Percentiles rank a stretch among this genome's conserved stretches.
phyloP scores from a whole-genome alignment of 2,113 vertebrate species.

The Micronycteris hirsuta region DNA sequence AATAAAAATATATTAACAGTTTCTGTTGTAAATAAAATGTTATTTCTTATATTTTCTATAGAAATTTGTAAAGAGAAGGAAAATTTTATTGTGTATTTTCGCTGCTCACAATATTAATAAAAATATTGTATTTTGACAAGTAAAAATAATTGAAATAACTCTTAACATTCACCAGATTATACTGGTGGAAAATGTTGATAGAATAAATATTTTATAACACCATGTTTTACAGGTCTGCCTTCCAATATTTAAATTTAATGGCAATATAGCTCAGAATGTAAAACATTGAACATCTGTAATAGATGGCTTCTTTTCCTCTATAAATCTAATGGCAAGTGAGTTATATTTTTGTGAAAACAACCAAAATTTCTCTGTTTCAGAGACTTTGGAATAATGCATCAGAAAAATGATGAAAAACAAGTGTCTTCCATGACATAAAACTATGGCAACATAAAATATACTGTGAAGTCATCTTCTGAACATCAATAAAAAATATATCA shows the following conservation, averaged over 20 bases:
- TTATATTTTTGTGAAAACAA: background rate
- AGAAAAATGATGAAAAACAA: slow-evolving; percentile 1
- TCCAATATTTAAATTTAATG: slow-evolving; percentile 10
- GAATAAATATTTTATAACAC: background rate
- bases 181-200: background rate
- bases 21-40: background rate
- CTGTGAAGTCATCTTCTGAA: background rate
- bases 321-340: background rate
- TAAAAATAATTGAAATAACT: background rate
- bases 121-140: background rate
- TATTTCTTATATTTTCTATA: background rate
- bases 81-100: background rate
- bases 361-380: background rate
- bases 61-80: background rate
- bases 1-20: background rate
- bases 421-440: background rate
- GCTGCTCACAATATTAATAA: background rate
- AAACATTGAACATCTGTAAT: background rate
- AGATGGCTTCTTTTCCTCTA: background rate
- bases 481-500: slow-evolving; percentile 8
- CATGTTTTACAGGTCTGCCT: background rate
- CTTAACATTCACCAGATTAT: background rate
- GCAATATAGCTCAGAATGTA: background rate
- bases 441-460: slow-evolving; percentile 15
- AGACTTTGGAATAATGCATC: background rate